phyloP scores from a whole-genome alignment of 2,113 vertebrate species.

The Apteryx owenii region DNA sequence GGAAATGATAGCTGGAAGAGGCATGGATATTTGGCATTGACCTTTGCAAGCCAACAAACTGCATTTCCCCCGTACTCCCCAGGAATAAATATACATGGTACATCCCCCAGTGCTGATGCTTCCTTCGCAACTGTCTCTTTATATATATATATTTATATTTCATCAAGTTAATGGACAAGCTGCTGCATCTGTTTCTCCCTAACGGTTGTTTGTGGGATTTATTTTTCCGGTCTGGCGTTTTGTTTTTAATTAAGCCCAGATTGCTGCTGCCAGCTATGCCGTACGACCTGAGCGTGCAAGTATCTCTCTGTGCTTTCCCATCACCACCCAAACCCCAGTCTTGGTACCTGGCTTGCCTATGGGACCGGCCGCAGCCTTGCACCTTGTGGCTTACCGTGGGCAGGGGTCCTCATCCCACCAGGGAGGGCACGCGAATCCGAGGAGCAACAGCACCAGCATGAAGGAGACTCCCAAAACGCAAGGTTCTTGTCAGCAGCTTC shows the following conservation, averaged over 20 bases:
- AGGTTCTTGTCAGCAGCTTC: too few species aligned
- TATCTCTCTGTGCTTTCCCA: too few species aligned
- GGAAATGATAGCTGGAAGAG: background rate
- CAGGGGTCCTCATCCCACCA: too few species aligned
- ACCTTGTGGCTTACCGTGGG: too few species aligned
- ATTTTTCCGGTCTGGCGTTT: background rate
- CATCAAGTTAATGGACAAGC: background rate
- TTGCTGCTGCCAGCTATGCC: background rate
- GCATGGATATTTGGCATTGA: background rate
- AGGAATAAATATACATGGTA: accelerated
- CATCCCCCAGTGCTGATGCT: background rate
- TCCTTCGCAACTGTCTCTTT: background rate
- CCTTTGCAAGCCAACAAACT: background rate
- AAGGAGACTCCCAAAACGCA: too few species aligned
- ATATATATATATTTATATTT: background rate
- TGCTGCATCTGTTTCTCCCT: background rate
- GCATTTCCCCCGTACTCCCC: background rate
- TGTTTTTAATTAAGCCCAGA: background rate
- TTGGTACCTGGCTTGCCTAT: too few species aligned
- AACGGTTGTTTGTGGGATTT: background rate
- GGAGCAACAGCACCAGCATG: too few species aligned
- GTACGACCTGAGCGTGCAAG: too few species aligned
- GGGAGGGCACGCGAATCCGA: too few species aligned
- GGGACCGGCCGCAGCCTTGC: too few species aligned
- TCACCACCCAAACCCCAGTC: too few species aligned